Evolutionary conservation across 2,797 vertebrate genomes (phyloP).

Genomic region (Champsocephalus esox): DNA sequence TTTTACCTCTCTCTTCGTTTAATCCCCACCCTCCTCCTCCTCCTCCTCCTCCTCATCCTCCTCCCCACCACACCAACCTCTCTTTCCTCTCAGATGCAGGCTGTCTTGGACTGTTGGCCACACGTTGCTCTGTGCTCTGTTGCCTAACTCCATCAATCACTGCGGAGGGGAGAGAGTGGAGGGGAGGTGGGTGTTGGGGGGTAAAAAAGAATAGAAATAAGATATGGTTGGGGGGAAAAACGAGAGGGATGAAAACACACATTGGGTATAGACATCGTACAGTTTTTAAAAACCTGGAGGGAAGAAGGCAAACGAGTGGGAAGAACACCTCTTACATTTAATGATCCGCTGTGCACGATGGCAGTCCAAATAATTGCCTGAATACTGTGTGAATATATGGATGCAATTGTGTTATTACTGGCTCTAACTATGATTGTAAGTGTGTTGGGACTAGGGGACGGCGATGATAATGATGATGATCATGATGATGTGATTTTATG

Average conservation of each 20-base stretch:
- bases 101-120: conserved; percentile 86
- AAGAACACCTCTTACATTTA: conserved; percentile 73
- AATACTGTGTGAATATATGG: conserved; percentile 69
- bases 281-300: conserved; percentile 64
- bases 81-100: conserved; percentile 76
- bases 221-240: conserved; percentile 71
- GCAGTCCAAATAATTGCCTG: conserved; percentile 64
- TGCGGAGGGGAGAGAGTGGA: conserved; percentile 58
- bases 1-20: conserved; percentile 75
- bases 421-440: conserved; percentile 66
- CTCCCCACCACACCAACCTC: conserved; percentile 57
- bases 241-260: conserved; percentile 68
- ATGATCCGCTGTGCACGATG: conserved; percentile 70
- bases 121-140: conserved; percentile 85
- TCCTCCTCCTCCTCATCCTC: conserved; percentile 5
- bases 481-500: conserved; percentile 76
- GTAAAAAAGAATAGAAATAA: conserved; percentile 75
- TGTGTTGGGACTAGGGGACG: conserved; percentile 63
- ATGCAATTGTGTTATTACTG: conserved; percentile 65
- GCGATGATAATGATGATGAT: conserved; percentile 74
- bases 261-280: conserved; percentile 52
- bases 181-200: conserved; percentile 11
- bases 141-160: conserved; percentile 88
- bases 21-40: conserved; percentile 66
- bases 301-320: conserved; percentile 57